phyloP scores from a whole-genome alignment of 2,888 invertebrate genomes.

The Melanophora roralis region DNA sequence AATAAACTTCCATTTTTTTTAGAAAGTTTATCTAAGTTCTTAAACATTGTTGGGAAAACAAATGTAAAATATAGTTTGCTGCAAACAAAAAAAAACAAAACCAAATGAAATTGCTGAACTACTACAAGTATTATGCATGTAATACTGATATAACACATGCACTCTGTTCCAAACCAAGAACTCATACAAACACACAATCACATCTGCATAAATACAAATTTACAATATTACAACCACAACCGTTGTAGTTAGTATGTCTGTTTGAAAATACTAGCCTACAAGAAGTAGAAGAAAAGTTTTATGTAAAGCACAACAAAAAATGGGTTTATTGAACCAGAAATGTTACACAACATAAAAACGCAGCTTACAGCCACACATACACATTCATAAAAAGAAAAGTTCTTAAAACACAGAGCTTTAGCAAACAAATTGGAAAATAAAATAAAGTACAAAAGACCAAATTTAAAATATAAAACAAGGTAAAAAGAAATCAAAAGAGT shows the following conservation, averaged over 20 bases:
- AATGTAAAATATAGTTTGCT: conserved; percentile 42
- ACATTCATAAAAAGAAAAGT: background rate
- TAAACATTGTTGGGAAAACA: conserved; percentile 51
- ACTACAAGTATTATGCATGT: conserved; percentile 43
- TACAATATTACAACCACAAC: background rate
- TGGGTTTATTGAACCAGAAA: conserved; percentile 66
- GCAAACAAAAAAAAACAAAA: conserved; percentile 27
- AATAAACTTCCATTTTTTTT: conserved; percentile 30
- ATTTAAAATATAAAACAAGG: conserved; percentile 22
- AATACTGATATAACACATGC: conserved; percentile 33
- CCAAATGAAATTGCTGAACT: conserved; percentile 35
- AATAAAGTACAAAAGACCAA: background rate
- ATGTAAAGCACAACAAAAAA: conserved; percentile 33
- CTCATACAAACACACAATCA: background rate
- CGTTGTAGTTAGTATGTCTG: background rate
- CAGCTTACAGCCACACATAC: conserved; percentile 2
- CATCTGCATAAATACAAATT: background rate
- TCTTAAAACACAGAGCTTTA: conserved; percentile 16
- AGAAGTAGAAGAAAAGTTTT: conserved; percentile 47
- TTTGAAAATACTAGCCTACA: conserved; percentile 30
- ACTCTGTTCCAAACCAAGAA: conserved; percentile 2
- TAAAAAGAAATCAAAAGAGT: conserved; percentile 34
- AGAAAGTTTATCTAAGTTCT: conserved; percentile 55
- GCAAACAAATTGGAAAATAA: conserved; percentile 52
- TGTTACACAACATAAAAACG: conserved; percentile 51